Conservation (phyloP, 1,140 invertebrate species). For the Brachionus calyciflorus region DNA sequence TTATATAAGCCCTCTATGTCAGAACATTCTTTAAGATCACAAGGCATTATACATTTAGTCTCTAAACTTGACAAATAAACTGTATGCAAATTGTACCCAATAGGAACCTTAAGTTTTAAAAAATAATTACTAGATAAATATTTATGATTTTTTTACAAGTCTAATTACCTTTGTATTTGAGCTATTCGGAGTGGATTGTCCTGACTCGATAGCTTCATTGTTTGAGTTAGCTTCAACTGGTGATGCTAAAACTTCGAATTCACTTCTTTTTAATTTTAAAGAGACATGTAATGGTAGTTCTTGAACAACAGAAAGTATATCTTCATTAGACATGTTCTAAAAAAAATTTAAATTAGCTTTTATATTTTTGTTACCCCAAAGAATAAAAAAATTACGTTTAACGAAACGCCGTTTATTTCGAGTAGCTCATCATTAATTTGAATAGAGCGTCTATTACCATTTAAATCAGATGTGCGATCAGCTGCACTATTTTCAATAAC, state of each 20-base stretch:
- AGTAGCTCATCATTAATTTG: conserved; percentile 35
- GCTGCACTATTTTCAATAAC: conserved; percentile 41
- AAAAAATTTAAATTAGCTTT: not conserved
- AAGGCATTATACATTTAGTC: conserved; percentile 27
- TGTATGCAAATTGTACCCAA: conserved; percentile 3
- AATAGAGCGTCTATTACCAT: not conserved
- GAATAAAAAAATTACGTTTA: not conserved
- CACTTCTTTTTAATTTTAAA: not conserved
- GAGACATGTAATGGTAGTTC: conserved; percentile 29
- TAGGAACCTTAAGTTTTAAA: not conserved
- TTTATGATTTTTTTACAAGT: not conserved
- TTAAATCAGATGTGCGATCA: conserved; percentile 4
- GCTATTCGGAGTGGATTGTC: conserved; percentile 12
- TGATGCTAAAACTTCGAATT: not conserved
- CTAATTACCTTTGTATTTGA: not conserved
- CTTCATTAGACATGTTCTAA: conserved; percentile 28
- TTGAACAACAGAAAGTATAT: conserved; percentile 31
- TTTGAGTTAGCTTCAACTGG: not conserved
- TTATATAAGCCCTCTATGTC: conserved; percentile 20
- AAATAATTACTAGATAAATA: not conserved
- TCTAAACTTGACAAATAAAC: conserved; percentile 20
- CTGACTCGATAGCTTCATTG: not conserved
- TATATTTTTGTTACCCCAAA: not conserved
- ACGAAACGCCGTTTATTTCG: conserved; percentile 35
- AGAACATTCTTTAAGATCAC: not conserved